Percentiles rank a stretch among this genome's conserved stretches.
Conservation (phyloP, 64 coral and sea anemone genomes). For the Pachyseris speciosa region DNA sequence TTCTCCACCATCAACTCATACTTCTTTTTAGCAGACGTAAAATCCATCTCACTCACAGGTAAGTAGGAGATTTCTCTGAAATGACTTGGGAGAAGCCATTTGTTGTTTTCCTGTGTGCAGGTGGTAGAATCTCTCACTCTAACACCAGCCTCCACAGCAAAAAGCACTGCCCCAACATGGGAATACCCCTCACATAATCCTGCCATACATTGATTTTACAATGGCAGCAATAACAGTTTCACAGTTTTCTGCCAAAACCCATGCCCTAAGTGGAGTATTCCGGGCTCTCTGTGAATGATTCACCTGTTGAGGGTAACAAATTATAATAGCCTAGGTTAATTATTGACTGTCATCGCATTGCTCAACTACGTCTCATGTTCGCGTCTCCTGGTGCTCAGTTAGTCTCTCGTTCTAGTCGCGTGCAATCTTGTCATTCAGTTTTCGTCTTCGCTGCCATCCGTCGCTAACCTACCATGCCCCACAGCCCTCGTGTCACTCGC, state of each 20-base stretch:
- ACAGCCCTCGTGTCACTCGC: no score
- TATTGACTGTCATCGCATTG: no score
- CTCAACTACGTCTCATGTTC: no score
- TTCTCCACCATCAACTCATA: no score
- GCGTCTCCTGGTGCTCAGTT: no score
- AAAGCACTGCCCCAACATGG: conserved; percentile 36
- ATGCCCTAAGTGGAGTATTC: conserved; percentile 11
- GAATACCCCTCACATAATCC: conserved; percentile 29
- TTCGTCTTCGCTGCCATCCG: no score
- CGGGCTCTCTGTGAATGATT: conserved; percentile 21
- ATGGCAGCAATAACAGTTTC: conserved; percentile 30
- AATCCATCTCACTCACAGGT: no score
- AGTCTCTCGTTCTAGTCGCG: no score
- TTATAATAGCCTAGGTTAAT: no score
- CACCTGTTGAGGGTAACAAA: conserved; percentile 16
- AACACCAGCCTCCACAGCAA: conserved; percentile 10
- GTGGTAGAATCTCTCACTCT: conserved; percentile 22
- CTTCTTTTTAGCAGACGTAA: no score
- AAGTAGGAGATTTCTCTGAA: conserved; percentile 22
- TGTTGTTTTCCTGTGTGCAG: conserved; percentile 25
- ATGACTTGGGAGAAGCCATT: conserved; percentile 23
- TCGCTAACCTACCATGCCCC: no score
- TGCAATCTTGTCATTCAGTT: no score
- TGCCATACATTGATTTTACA: conserved; percentile 44
- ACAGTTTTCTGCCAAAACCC: not conserved